Evolutionary conservation across 2,797 vertebrate genomes (phyloP), one percentile per base, ranked within the genome.

Genomic region (Myotis myotis): DNA sequence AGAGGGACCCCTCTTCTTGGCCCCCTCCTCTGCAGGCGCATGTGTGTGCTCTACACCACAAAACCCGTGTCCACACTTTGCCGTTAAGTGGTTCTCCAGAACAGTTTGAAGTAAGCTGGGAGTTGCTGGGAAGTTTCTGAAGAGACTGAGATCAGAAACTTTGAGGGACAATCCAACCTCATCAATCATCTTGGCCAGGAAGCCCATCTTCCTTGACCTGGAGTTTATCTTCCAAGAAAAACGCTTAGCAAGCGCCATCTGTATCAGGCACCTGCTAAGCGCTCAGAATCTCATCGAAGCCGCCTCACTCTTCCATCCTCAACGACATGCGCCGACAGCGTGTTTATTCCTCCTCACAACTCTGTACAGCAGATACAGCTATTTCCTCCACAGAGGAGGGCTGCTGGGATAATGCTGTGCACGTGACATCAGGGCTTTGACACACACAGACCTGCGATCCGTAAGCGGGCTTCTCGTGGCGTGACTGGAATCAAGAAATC

Each of bases 11-110:
- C 16, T n/a, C 38, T 53, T 22, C 16, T 2, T 7, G 38, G 68
- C 7, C 16, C 62, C 25, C 71, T 12, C 25, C 47, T 53, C 22
- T 5, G 9, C 28, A 51, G 20, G 30, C 3, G 6, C 66, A 47
- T 51, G 33, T 7, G 7, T 47, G 47, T 87, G 53, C 33, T 70
- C 17, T 30, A 1, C 5, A 47, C 16, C 12, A 22, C 5, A 6
- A 17, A 64, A 7, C 19, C 1, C 0, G 0, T 44, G 47, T 25
- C n/a, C 22, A 19, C 1, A 0, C 36, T 25, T 47, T 15, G 41
- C 36, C 53, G 30, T 16, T 2, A 2, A 51, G 44, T 19, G 33
- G 8, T 55, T 85, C 38, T 19, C 76, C 33, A 33, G 80, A 60
- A 19, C 11, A 19, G 15, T 33, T 6, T 66, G 84, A 62, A 92